phyloP scores from a whole-genome alignment of 2,113 vertebrate species.

The Antechinus stuartii region DNA sequence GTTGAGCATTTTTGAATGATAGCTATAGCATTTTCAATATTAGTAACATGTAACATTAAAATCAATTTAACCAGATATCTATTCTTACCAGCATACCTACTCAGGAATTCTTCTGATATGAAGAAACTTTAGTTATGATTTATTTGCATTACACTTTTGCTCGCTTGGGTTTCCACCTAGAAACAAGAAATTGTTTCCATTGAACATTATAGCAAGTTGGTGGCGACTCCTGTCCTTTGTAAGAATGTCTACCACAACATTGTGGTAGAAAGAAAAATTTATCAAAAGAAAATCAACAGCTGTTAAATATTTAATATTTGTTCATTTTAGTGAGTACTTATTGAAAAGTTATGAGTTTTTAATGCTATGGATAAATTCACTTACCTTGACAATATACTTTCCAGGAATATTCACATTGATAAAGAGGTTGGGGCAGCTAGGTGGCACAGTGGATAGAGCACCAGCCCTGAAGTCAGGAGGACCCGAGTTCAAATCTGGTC shows the following conservation, averaged over 20 bases:
- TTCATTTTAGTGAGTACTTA: not conserved
- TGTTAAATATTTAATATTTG: constrained; percentile 13
- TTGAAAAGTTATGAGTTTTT: not conserved
- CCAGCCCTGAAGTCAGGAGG: too few relatives aligned
- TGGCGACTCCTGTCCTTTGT: not conserved
- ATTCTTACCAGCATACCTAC: not conserved
- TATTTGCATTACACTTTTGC: not conserved
- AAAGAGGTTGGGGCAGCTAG: too few relatives aligned
- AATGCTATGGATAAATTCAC: too few relatives aligned
- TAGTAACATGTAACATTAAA: not conserved
- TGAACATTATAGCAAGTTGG: not conserved
- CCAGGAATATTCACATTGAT: too few relatives aligned
- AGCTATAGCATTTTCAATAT: not conserved
- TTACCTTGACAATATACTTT: too few relatives aligned
- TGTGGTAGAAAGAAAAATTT: not conserved
- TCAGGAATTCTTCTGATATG: not conserved
- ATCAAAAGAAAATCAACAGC: not conserved
- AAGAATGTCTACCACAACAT: not conserved
- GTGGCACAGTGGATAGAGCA: too few relatives aligned
- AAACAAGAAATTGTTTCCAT: not conserved
- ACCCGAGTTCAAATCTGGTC: too few relatives aligned
- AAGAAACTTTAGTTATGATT: not conserved
- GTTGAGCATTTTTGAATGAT: not conserved
- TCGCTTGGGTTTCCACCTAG: not conserved
- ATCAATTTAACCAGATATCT: not conserved